Evolutionary conservation across 2,888 invertebrate species (phyloP).

Genomic region (Hirtodrosophila histrioides): DNA sequence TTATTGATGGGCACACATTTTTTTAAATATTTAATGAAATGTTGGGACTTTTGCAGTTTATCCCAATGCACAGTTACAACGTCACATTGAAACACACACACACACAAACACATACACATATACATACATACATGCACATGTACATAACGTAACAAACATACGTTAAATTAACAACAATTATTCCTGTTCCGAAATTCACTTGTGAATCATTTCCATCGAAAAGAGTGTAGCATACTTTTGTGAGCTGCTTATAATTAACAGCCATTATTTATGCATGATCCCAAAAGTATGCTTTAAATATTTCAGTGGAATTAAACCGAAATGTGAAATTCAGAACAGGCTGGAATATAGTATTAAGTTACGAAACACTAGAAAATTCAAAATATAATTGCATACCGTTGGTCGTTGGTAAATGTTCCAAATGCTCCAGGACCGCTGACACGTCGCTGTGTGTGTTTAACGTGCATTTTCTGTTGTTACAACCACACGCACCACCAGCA

Average conservation of each 20-base stretch:
- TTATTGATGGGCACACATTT: slow-evolving; percentile 45
- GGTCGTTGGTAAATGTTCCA: slow-evolving; percentile 83
- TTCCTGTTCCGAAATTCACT: too few relatives aligned
- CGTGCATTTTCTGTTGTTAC: slow-evolving; percentile 81
- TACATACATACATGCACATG: slow-evolving; percentile 6
- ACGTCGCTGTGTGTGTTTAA: slow-evolving; percentile 84
- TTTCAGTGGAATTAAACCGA: too few relatives aligned
- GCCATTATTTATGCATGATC: too few relatives aligned
- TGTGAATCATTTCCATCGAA: too few relatives aligned
- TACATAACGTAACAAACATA: slow-evolving; percentile 30
- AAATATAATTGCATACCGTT: slow-evolving; percentile 77
- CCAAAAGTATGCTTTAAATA: too few relatives aligned
- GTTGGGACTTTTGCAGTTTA: slow-evolving; percentile 46
- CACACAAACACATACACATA: slow-evolving; percentile 17
- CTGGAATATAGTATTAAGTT: slow-evolving; percentile 24
- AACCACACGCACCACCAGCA: slow-evolving; percentile 29
- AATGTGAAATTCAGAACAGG: too few relatives aligned
- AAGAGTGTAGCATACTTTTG: too few relatives aligned
- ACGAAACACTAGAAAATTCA: slow-evolving; percentile 22
- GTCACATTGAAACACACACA: slow-evolving; percentile 42
- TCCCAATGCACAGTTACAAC: slow-evolving; percentile 24
- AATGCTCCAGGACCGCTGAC: slow-evolving; percentile 85
- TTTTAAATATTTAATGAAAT: slow-evolving; percentile 50
- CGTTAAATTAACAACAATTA: slow-evolving; percentile 39
- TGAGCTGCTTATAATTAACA: too few relatives aligned